Evolutionary conservation across 1,140 invertebrate species (phyloP).

Genomic region (Acyrthosiphon pisum): DNA sequence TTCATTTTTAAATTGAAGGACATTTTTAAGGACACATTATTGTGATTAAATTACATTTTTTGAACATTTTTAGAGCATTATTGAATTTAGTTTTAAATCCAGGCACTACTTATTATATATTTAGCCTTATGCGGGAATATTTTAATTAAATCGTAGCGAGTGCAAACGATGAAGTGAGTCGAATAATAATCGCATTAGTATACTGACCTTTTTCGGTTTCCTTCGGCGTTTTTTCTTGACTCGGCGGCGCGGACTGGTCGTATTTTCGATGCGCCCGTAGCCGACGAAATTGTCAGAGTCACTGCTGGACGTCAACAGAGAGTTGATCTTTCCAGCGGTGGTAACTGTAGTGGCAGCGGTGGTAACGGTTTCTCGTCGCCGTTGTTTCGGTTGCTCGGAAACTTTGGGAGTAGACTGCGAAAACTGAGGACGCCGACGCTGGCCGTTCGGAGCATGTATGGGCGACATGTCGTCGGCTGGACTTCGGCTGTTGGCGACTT

Average conservation of each 20-base stretch:
- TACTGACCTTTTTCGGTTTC: constrained; percentile 27
- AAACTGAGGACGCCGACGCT: neutral
- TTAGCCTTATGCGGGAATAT: too few relatives aligned
- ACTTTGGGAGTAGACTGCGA: constrained; percentile 36
- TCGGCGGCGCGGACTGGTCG: neutral
- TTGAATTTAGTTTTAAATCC: too few relatives aligned
- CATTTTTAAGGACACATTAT: too few relatives aligned
- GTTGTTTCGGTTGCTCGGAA: neutral
- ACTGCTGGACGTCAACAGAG: neutral
- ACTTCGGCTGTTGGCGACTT: neutral
- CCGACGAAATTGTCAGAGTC: neutral
- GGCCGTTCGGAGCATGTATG: neutral
- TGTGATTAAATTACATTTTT: too few relatives aligned
- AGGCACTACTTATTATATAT: too few relatives aligned
- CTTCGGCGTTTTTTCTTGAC: neutral
- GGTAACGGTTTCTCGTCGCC: neutral
- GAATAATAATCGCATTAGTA: neutral
- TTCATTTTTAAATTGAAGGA: too few relatives aligned
- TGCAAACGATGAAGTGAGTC: neutral
- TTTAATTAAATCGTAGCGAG: neutral
- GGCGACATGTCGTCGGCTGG: neutral
- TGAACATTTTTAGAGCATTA: too few relatives aligned
- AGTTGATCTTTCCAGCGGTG: neutral
- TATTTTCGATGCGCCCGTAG: neutral
- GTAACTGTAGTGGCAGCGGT: too few relatives aligned